Percentiles rank a stretch among this genome's conserved stretches.
These are phyloP conservation scores for Taxidea taxus DNA, from an alignment of 2,113 vertebrate species.

Conservation along the genomic window DNA sequence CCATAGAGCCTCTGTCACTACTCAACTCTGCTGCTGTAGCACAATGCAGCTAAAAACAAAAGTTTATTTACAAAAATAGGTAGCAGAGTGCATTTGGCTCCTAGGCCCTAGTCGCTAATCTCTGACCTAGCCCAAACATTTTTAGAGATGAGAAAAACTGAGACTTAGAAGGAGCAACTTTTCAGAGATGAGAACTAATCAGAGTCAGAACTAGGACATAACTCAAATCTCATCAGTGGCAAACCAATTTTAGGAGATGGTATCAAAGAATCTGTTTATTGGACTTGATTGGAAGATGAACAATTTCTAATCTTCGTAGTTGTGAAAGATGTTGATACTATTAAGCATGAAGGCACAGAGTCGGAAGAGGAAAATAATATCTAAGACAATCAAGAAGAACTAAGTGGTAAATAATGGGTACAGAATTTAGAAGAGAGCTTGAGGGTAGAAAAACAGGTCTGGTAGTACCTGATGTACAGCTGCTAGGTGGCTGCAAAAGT, in stretches of 20 bases:
- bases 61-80: not conserved
- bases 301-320: not conserved
- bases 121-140: not conserved
- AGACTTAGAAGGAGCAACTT: not conserved
- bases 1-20: not conserved
- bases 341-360: not conserved
- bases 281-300: not conserved
- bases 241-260: not conserved
- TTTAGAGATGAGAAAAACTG: conserved; percentile 4
- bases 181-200: not conserved
- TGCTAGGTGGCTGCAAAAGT: not conserved
- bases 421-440: not conserved
- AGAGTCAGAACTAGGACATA: not conserved
- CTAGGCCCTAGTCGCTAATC: not conserved
- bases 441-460: not conserved
- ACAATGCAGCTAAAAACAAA: not conserved
- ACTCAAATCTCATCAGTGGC: not conserved
- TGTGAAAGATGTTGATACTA: not conserved
- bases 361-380: not conserved
- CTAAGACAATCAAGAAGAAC: not conserved
- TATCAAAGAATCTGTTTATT: not conserved
- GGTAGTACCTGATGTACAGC: not conserved
- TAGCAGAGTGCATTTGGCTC: not conserved
- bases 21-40: not conserved
- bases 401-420: not conserved